These are phyloP conservation scores for Neomorphus geoffroyi DNA, from an alignment of 2,797 vertebrate genomes.

Conservation along the genomic window DNA sequence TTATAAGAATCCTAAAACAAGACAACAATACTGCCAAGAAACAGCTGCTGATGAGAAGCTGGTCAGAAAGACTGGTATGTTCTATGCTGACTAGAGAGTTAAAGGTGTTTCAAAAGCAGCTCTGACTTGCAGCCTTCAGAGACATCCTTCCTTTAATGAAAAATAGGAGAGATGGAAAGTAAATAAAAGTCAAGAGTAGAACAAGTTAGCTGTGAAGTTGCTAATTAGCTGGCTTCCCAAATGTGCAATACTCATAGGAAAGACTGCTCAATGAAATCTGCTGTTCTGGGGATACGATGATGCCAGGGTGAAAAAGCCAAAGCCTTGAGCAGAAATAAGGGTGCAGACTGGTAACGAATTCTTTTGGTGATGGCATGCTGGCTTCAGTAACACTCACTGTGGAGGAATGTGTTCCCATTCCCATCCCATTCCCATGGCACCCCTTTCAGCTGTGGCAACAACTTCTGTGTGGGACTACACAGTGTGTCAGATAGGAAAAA, in stretches of 20 bases:
- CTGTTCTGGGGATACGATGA: not conserved
- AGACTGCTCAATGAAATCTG: not conserved
- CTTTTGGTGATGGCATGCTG: not conserved
- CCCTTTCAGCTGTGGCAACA: not conserved
- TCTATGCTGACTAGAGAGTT: not conserved
- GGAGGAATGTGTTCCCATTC: not conserved
- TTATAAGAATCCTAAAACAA: not conserved
- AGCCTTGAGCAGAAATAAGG: not conserved
- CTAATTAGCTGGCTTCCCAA: not conserved
- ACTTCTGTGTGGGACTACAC: fast-evolving
- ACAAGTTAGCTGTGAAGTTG: not conserved
- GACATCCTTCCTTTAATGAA: not conserved
- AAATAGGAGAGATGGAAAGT: not conserved
- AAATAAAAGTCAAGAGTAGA: not conserved
- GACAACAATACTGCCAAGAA: not conserved
- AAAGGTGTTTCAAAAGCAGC: not conserved
- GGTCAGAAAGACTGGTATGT: not conserved
- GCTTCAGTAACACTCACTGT: not conserved
- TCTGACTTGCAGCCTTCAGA: not conserved
- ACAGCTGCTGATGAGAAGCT: not conserved
- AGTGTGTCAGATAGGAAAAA: not conserved
- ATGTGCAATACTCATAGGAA: not conserved
- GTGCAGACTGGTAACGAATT: not conserved
- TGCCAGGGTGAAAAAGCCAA: not conserved
- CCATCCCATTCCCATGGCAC: not conserved